Evolutionary conservation across 2,888 invertebrate genomes (phyloP).

Genomic region (Diogma glabrata): DNA sequence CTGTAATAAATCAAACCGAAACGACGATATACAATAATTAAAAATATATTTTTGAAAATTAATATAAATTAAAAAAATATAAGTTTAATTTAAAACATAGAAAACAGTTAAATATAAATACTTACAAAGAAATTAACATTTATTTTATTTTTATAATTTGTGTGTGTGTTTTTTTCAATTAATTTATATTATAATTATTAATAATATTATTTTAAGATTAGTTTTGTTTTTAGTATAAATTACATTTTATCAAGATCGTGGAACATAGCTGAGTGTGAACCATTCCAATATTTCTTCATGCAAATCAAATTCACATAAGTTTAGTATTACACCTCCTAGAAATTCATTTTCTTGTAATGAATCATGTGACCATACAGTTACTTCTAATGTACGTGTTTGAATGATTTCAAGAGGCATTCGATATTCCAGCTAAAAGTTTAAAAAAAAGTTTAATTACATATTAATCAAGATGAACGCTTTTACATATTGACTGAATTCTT

Average conservation of each 20-base stretch:
- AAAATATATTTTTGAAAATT: no score
- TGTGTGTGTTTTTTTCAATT: no score
- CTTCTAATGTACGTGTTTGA: constrained; percentile 65
- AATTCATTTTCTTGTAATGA: constrained; percentile 89
- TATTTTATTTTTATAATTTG: no score
- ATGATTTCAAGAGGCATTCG: constrained; percentile 72
- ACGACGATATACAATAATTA: no score
- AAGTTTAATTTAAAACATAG: no score
- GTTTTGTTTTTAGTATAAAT: not conserved
- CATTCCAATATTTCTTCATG: constrained; percentile 72
- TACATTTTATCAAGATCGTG: constrained; percentile 24
- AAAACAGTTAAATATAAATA: no score
- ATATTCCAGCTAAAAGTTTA: constrained; percentile 62
- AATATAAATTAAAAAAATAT: no score
- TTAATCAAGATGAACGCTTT: constrained; percentile 7
- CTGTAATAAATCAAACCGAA: no score
- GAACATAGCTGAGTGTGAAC: constrained; percentile 55
- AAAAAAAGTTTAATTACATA: constrained; percentile 10
- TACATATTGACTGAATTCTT: not conserved
- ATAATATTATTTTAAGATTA: constrained; percentile 3
- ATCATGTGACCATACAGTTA: constrained; percentile 92
- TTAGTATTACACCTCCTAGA: constrained; percentile 80
- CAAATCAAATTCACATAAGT: constrained; percentile 59
- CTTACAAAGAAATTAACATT: no score
- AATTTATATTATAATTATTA: no score